phyloP scores from a whole-genome alignment of 2,113 vertebrate species.

The Phyllostomus discolor region DNA sequence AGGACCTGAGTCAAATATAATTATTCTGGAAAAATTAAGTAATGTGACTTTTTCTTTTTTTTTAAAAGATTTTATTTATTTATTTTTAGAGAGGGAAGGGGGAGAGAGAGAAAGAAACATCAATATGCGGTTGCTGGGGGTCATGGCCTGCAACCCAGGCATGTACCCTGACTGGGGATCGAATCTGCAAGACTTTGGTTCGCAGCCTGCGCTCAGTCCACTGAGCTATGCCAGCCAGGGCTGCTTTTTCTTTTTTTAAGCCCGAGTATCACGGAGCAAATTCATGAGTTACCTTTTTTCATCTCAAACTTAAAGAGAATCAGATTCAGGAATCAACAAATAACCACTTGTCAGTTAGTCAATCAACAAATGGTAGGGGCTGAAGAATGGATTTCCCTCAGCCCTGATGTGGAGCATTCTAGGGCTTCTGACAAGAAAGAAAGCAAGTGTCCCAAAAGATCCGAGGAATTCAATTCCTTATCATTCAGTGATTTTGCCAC shows the following conservation, averaged over 20 bases:
- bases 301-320: neutral
- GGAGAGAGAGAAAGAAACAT: too few species aligned
- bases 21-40: neutral
- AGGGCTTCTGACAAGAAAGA: neutral
- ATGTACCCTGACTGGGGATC: too few species aligned
- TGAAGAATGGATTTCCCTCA: neutral
- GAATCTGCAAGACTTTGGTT: too few species aligned
- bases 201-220: too few species aligned
- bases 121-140: too few species aligned
- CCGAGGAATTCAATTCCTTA: neutral
- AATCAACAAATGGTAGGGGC: neutral
- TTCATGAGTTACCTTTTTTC: neutral
- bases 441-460: neutral
- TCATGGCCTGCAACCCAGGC: too few species aligned
- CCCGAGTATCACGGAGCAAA: neutral
- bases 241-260: neutral
- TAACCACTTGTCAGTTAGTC: neutral
- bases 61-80: too few species aligned
- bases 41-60: neutral
- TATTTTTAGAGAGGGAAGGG: too few species aligned
- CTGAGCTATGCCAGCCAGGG: too few species aligned
- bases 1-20: neutral
- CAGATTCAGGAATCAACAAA: neutral
- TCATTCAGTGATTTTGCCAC: neutral
- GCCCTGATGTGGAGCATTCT: neutral